Evolutionary conservation across 2,113 vertebrate species (phyloP).

Genomic region (Colinus virginianus): DNA sequence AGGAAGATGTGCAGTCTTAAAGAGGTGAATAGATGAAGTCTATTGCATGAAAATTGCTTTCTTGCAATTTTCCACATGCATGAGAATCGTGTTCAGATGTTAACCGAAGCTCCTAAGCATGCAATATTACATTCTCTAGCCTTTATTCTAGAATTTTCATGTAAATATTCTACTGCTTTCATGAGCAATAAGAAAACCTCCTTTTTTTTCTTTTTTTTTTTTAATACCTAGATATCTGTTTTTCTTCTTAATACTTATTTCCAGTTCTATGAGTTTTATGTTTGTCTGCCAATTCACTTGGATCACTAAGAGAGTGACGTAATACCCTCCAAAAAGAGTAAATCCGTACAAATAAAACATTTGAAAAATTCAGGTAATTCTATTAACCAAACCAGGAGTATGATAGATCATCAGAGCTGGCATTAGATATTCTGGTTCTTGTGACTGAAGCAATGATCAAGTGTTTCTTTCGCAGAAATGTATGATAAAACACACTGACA

Average conservation of each 20-base stretch:
- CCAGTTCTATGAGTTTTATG: background rate
- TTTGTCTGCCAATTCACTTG: background rate
- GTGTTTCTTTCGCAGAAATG: background rate
- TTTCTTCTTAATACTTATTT: background rate
- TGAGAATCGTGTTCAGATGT: background rate
- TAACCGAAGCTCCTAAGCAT: background rate
- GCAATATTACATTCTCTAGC: background rate
- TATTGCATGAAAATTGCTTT: background rate
- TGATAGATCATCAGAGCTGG: conserved; percentile 16
- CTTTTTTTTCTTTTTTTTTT: background rate
- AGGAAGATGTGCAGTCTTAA: background rate
- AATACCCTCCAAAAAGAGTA: background rate
- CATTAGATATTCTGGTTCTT: background rate
- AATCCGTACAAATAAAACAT: background rate
- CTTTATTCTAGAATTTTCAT: background rate
- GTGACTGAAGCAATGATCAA: background rate
- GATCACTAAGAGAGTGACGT: background rate
- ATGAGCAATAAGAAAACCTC: background rate
- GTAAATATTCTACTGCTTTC: background rate
- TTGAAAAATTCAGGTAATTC: background rate
- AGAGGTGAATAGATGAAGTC: background rate
- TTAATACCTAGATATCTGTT: background rate
- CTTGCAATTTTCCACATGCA: conserved; percentile 10
- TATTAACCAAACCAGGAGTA: background rate
- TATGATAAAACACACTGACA: background rate